A percentile compares a stretch with the other conserved stretches of the same genome.
Evolutionary conservation across 2,888 invertebrate genomes (phyloP).

Genomic region (Amblyjoppa proteus): DNA sequence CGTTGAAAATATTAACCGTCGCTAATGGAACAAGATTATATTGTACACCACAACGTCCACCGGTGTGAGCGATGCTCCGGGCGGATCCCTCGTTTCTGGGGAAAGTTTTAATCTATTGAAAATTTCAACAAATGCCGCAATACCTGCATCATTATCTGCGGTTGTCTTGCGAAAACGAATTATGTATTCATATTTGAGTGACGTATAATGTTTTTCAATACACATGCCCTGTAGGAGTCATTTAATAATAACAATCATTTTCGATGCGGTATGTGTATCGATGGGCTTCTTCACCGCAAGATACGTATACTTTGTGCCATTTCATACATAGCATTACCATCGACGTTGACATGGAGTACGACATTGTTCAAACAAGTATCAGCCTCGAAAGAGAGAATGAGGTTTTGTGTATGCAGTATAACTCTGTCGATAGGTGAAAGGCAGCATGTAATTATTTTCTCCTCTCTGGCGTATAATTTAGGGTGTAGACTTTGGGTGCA

Average conservation of each 20-base stretch:
- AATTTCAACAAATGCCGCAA: neutral
- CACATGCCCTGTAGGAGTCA: neutral
- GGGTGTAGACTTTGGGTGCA: conserved; percentile 74
- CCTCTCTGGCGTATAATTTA: conserved; percentile 84
- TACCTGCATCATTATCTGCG: neutral
- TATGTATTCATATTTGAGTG: too few species aligned
- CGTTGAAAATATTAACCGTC: conserved; percentile 82
- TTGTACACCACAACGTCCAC: neutral
- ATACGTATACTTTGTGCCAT: neutral
- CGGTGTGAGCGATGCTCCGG: neutral
- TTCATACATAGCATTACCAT: conserved; percentile 42
- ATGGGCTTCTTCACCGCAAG: conserved; percentile 12
- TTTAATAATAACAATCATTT: neutral
- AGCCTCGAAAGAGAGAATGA: conserved; percentile 60
- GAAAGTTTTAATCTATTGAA: neutral
- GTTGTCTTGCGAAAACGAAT: neutral
- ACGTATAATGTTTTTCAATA: neutral
- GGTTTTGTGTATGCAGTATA: conserved; percentile 53
- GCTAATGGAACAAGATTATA: conserved; percentile 83
- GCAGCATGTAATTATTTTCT: conserved; percentile 84
- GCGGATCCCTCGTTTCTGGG: neutral
- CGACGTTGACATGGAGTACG: conserved; percentile 63
- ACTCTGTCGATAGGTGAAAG: conserved; percentile 77
- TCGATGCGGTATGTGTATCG: conserved; percentile 15
- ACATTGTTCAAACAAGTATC: conserved; percentile 78